Percentiles rank a stretch among this genome's conserved stretches.
These are phyloP conservation scores for Strix occidentalis DNA, from an alignment of 2,797 vertebrate species.

Conservation along the genomic window DNA sequence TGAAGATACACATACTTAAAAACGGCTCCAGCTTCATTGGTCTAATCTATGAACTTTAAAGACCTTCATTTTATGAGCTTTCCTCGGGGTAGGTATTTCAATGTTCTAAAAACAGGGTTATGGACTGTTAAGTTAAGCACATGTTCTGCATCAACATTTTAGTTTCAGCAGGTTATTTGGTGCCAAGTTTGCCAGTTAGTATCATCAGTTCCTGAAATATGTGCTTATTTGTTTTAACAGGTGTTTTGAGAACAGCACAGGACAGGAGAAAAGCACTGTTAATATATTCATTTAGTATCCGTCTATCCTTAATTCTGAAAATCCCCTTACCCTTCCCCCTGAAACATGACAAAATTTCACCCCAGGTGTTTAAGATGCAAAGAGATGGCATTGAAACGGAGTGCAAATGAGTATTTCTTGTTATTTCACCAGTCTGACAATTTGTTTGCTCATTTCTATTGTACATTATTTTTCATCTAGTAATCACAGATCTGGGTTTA, in stretches of 20 bases:
- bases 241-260: slow-evolving; percentile 57
- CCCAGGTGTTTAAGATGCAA: not conserved
- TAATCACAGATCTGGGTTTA: not conserved
- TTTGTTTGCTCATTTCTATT: not conserved
- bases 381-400: not conserved
- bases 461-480: not conserved
- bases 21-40: not conserved
- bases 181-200: slow-evolving; percentile 67
- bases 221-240: slow-evolving; percentile 59
- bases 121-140: slow-evolving; percentile 69
- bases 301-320: slow-evolving; percentile 34
- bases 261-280: slow-evolving; percentile 53
- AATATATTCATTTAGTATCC: slow-evolving; percentile 49
- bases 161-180: slow-evolving; percentile 62
- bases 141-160: slow-evolving; percentile 68
- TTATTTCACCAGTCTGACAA: not conserved
- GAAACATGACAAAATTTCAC: slow-evolving; percentile 14
- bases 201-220: slow-evolving; percentile 55
- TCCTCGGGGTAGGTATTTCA: slow-evolving; percentile 63
- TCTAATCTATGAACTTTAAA: slow-evolving; percentile 64
- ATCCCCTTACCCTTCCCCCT: not conserved
- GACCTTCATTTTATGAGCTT: slow-evolving; percentile 55
- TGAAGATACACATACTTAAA: slow-evolving; percentile 31
- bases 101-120: slow-evolving; percentile 66
- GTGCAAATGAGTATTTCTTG: not conserved